A percentile compares a stretch with the other conserved stretches of the same genome.
Conservation (phyloP, 2,888 invertebrate species). For the Arge pagana region DNA sequence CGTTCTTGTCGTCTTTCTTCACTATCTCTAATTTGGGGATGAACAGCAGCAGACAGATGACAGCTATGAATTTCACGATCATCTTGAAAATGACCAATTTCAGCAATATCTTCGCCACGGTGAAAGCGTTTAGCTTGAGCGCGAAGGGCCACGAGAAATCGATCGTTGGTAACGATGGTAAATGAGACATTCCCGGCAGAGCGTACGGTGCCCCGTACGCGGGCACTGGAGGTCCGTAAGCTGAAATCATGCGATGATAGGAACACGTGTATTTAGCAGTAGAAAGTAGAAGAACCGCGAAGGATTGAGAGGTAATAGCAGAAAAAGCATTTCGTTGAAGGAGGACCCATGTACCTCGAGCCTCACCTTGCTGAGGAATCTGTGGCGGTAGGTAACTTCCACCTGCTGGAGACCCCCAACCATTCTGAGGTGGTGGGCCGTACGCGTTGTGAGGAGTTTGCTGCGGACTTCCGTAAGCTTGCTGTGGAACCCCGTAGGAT, state of each 20-base stretch:
- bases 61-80: slow-evolving; percentile 77
- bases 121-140: slow-evolving; percentile 72
- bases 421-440: slow-evolving; percentile 12
- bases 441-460: slow-evolving; percentile 19
- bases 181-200: slow-evolving; percentile 59
- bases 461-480: slow-evolving; percentile 25
- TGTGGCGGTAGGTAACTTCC: slow-evolving; percentile 28
- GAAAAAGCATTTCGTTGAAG: slow-evolving; percentile 2
- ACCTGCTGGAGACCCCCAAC: slow-evolving; percentile 47
- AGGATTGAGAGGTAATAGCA: not conserved
- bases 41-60: slow-evolving; percentile 75
- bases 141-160: slow-evolving; percentile 66
- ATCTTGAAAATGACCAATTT: slow-evolving; percentile 82
- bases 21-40: slow-evolving; percentile 69
- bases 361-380: slow-evolving; percentile 49
- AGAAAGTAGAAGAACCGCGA: not conserved
- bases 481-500: slow-evolving; percentile 28
- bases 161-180: slow-evolving; percentile 51
- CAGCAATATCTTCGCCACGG: slow-evolving; percentile 74
- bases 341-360: slow-evolving; percentile 41
- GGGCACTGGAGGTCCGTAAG: slow-evolving; percentile 58
- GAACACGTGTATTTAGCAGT: not conserved
- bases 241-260: slow-evolving; percentile 34
- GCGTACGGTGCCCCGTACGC: slow-evolving; percentile 64
- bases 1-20: slow-evolving; percentile 55